phyloP scores from a whole-genome alignment of 92 coral and sea anemone species.

The Epizoanthus illoricatus region DNA sequence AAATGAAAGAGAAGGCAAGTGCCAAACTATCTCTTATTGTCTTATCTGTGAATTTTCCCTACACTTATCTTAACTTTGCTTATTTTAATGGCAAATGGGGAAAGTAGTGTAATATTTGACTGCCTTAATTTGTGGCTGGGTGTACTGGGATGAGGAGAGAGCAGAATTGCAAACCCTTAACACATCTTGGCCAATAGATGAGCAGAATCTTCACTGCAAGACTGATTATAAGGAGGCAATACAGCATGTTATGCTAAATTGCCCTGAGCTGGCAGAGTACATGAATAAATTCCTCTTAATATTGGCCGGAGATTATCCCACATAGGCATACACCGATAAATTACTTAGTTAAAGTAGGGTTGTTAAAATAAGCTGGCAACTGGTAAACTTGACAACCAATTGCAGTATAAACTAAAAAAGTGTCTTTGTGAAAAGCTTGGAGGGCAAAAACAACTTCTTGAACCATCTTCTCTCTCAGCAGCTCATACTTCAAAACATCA shows the following conservation, averaged over 20 bases:
- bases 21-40: too few relatives aligned
- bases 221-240: constrained; percentile 47
- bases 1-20: too few relatives aligned
- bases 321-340: constrained; percentile 42
- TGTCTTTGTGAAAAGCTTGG: too few relatives aligned
- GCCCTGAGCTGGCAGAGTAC: constrained; percentile 52
- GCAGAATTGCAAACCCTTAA: constrained; percentile 25
- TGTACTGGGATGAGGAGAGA: constrained; percentile 51
- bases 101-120: neutral
- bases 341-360: neutral
- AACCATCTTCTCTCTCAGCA: too few relatives aligned
- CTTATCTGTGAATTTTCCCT: too few relatives aligned
- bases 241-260: constrained; percentile 23
- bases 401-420: too few relatives aligned
- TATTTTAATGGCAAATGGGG: neutral
- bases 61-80: too few relatives aligned
- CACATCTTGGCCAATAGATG: constrained; percentile 51
- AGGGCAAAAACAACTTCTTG: too few relatives aligned
- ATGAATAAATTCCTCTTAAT: constrained; percentile 25
- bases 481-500: too few relatives aligned
- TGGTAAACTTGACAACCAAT: too few relatives aligned
- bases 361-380: too few relatives aligned
- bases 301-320: constrained; percentile 56
- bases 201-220: constrained; percentile 46
- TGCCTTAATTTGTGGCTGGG: constrained; percentile 24